Conservation (phyloP, 2,888 invertebrate genomes). For the Rotaria magnacalcarata region DNA sequence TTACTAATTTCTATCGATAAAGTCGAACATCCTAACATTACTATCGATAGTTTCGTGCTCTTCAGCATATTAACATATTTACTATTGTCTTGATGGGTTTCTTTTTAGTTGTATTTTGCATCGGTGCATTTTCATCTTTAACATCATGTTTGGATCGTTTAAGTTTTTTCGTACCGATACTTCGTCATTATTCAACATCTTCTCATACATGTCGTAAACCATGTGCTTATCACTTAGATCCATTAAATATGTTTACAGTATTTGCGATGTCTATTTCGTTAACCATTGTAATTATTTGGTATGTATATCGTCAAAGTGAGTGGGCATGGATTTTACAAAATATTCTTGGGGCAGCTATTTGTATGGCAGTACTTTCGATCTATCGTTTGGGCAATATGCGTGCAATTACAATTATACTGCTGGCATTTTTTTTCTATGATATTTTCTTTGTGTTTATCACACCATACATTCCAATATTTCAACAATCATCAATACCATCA, state of each 20-base stretch:
- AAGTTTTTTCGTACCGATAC: not conserved
- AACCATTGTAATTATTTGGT: conserved; percentile 15
- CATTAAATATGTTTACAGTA: not conserved
- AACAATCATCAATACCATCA: not conserved
- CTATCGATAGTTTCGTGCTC: too few relatives aligned
- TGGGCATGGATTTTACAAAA: conserved; percentile 46
- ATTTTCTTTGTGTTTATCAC: conserved; percentile 46
- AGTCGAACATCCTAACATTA: too few relatives aligned
- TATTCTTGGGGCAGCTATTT: conserved; percentile 38
- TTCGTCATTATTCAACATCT: not conserved
- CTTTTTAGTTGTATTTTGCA: conserved; percentile 25
- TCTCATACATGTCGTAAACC: not conserved
- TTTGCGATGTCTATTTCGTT: not conserved
- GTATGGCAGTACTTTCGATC: conserved; percentile 35
- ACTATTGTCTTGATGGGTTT: too few relatives aligned
- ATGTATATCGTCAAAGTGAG: not conserved
- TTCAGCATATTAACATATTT: too few relatives aligned
- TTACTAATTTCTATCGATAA: too few relatives aligned
- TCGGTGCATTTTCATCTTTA: not conserved
- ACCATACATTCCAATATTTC: conserved; percentile 41
- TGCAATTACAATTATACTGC: conserved; percentile 43
- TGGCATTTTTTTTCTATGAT: conserved; percentile 45
- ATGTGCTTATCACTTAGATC: not conserved
- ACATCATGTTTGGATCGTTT: not conserved
- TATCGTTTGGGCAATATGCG: conserved; percentile 42